Evolutionary conservation across 2,888 invertebrate species (phyloP).

Genomic region (Omphaloscelis lunosa): DNA sequence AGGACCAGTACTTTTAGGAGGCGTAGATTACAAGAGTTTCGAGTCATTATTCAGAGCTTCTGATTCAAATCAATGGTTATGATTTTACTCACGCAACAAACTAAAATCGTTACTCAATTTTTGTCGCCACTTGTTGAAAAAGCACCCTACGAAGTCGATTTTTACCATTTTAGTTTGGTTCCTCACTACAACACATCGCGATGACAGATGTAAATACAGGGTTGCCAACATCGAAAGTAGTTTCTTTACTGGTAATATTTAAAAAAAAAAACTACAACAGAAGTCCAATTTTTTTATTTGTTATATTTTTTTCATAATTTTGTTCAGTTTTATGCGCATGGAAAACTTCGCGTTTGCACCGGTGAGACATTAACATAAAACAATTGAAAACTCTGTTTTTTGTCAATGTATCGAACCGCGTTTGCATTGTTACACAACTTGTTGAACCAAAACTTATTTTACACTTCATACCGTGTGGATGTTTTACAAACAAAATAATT

Average conservation of each 20-base stretch:
- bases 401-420: neutral
- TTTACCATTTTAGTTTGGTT: neutral
- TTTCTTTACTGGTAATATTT: neutral
- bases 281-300: no score
- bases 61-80: neutral
- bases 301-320: neutral
- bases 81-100: neutral
- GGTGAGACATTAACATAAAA: neutral
- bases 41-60: neutral
- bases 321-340: no score
- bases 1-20: neutral
- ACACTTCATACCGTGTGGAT: neutral
- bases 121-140: neutral
- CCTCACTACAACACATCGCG: neutral
- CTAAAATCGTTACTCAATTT: neutral
- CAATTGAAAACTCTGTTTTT: neutral
- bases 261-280: no score
- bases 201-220: constrained; percentile 6
- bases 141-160: neutral
- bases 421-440: neutral
- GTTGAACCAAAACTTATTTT: neutral
- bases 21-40: neutral
- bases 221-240: neutral
- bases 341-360: neutral
- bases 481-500: no score